Conservation (phyloP, 2,113 vertebrate species). For the Mesocricetus auratus region DNA sequence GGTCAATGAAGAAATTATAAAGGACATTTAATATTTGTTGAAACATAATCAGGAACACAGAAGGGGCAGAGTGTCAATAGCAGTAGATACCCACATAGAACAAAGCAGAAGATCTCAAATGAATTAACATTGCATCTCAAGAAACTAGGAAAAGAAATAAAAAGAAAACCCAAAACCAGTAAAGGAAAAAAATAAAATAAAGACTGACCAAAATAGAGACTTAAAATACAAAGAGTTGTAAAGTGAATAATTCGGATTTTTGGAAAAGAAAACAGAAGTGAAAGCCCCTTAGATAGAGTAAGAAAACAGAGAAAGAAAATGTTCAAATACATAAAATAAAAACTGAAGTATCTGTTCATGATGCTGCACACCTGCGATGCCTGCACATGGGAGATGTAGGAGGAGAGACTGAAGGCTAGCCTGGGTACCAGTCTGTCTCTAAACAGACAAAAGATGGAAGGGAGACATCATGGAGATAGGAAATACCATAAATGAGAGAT, state of each 20-base stretch:
- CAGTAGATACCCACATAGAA: neutral
- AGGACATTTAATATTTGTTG: neutral
- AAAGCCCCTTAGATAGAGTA: neutral
- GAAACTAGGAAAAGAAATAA: neutral
- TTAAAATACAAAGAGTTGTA: neutral
- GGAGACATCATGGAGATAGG: neutral
- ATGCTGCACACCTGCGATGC: neutral
- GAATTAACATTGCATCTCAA: too few species aligned
- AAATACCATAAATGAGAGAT: neutral
- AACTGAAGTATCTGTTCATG: too few species aligned
- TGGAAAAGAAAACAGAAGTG: neutral
- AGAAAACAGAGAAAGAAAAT: neutral
- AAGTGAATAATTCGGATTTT: neutral
- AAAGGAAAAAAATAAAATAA: neutral
- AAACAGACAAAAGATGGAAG: neutral
- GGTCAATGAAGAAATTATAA: neutral
- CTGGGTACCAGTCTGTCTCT: neutral
- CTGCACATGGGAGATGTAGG: neutral
- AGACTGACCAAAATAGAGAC: neutral
- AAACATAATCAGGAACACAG: neutral
- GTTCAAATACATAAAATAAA: neutral
- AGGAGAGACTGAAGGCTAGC: neutral
- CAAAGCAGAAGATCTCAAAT: neutral
- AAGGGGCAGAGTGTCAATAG: neutral
- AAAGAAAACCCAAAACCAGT: neutral